phyloP scores from a whole-genome alignment of 2,113 vertebrate species.

The Sprattus sprattus region DNA sequence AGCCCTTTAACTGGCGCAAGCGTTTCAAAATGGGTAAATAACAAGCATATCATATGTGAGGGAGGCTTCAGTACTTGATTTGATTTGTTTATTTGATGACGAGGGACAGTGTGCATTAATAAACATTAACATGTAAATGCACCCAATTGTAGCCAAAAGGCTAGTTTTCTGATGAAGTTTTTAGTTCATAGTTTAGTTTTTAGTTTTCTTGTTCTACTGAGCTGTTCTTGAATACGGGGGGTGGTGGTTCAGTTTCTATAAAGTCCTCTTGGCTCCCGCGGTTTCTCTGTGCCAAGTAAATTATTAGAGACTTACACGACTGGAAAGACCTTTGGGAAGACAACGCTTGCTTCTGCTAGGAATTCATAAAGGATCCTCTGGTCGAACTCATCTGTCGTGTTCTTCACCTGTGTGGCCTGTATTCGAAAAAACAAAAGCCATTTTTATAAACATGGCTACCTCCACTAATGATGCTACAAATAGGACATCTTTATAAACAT shows the following conservation, averaged over 20 bases:
- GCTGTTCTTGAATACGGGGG: neutral
- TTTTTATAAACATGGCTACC: neutral
- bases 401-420: constrained; percentile 95
- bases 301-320: constrained; percentile 87
- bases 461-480: too few relatives aligned
- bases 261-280: neutral
- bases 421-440: neutral
- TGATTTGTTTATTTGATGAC: too few relatives aligned
- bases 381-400: constrained; percentile 97
- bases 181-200: too few relatives aligned
- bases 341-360: constrained; percentile 95
- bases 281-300: neutral
- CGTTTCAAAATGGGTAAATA: too few relatives aligned
- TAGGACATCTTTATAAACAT: neutral
- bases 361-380: constrained; percentile 97
- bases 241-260: neutral
- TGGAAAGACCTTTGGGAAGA: constrained; percentile 97
- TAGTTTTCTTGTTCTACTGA: too few relatives aligned
- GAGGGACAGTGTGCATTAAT: too few relatives aligned
- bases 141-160: too few relatives aligned
- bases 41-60: too few relatives aligned
- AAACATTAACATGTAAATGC: too few relatives aligned
- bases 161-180: too few relatives aligned
- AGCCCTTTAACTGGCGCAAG: too few relatives aligned
- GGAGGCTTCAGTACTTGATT: too few relatives aligned